Percentiles rank a stretch among this genome's conserved stretches.
These are phyloP conservation scores for Ciconia nigra DNA, from an alignment of 2,797 vertebrate genomes.

Conservation along the genomic window DNA sequence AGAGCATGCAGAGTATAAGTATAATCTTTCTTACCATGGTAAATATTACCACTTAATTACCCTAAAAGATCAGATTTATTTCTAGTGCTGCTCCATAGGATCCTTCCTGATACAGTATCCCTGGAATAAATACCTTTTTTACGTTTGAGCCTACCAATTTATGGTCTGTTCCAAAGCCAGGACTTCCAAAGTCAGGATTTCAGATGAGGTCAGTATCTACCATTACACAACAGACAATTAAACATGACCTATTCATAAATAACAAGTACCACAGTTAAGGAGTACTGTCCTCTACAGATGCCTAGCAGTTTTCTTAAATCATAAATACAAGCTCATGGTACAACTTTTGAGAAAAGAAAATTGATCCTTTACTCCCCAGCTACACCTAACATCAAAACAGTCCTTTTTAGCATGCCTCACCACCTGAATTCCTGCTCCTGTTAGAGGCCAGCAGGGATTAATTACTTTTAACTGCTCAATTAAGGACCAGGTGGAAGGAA, in stretches of 20 bases:
- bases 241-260: neutral
- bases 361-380: neutral
- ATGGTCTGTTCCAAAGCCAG: neutral
- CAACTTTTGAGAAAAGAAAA: neutral
- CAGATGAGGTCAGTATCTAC: neutral
- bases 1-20: neutral
- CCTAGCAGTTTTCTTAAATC: neutral
- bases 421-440: neutral
- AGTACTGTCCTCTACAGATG: neutral
- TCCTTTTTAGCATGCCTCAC: neutral
- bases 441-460: neutral
- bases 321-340: neutral
- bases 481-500: neutral
- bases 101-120: neutral
- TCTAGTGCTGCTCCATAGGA: neutral
- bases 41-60: neutral
- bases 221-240: neutral
- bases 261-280: neutral
- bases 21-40: neutral
- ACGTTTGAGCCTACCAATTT: neutral
- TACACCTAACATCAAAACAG: neutral
- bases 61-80: neutral
- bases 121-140: neutral
- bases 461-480: neutral
- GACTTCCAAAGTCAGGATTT: neutral